Base-by-base conservation (phyloP, 2,888 invertebrate genomes). In the Hypercompe scribonia region DNA sequence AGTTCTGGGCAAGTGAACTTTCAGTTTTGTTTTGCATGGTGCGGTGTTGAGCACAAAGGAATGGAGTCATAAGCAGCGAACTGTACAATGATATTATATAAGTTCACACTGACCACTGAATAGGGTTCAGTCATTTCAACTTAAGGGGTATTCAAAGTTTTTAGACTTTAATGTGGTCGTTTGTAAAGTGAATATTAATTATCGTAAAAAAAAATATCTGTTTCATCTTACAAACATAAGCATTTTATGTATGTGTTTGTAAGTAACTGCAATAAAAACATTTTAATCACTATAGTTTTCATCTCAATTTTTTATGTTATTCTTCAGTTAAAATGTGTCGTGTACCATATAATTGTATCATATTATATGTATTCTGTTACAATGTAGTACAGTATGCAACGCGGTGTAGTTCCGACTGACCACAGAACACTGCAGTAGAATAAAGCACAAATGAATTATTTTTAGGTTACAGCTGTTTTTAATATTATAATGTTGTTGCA, bases 311-410 rank as follows among this genome's bases (percentile, higher is more conserved):
- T 75, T 5, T 42, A 21, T 42, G 70, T 74, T 74, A 65, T 68
- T 65, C 31, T 54, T 65, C 2, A 46, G 68, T 18, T 65, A 71
- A 74, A 70, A 71, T 66, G 64, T 58, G 72, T 76, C 74, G 77
- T 76, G 75, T 61, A n/a, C n/a, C 72, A 71, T 67, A 75, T 86
- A 79, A 84, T 81, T 82, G 82, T 78, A 70, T 84, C 78, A 82
- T 80, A 79, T 77, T 84, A 78, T 74, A 82, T 84, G 81, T 77
- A 82, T 80, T 74, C 70, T 70, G 64, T 72, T 31, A 82, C 75
- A 76, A 72, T 75, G 80, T 80, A 79, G 75, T 63, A 63, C 34
- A 54, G 33, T 50, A 65, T 36, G 28, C 11, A 31, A 61, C 63
- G 31, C 64, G 54, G 46, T 54, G 13, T 63, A 68, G 67, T 69